Percentiles rank a stretch among this genome's conserved stretches.
phyloP scores from a whole-genome alignment of 2,797 vertebrate species.

The Enteromius mattozi region DNA sequence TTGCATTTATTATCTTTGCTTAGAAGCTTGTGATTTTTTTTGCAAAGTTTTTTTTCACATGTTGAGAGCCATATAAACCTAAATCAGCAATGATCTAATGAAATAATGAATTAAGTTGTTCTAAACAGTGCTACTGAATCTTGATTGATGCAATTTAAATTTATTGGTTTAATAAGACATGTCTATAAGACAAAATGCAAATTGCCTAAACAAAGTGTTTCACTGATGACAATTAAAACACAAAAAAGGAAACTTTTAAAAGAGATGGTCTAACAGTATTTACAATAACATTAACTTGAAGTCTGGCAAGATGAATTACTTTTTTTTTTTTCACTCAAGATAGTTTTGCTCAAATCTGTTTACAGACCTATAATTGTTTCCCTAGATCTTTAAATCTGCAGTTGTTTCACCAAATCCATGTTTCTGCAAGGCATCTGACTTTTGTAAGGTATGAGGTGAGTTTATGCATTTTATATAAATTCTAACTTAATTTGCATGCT shows the following conservation, averaged over 20 bases:
- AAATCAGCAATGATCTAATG: neutral
- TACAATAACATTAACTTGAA: neutral
- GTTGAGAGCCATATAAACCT: neutral
- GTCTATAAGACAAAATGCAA: neutral
- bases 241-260: neutral
- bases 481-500: constrained; percentile 23
- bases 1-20: neutral
- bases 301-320: neutral
- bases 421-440: neutral
- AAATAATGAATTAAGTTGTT: no score
- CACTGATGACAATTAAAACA: neutral
- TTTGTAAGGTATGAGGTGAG: neutral
- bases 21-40: neutral
- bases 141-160: neutral
- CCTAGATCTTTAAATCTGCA: neutral
- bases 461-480: neutral
- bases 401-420: neutral
- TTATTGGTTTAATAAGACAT: neutral
- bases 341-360: neutral
- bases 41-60: neutral
- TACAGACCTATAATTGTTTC: neutral
- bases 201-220: neutral
- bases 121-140: neutral
- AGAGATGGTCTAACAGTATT: neutral
- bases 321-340: neutral